Base-by-base conservation (phyloP, 2,888 invertebrate species). In the Zygothrica quintamaculata region DNA sequence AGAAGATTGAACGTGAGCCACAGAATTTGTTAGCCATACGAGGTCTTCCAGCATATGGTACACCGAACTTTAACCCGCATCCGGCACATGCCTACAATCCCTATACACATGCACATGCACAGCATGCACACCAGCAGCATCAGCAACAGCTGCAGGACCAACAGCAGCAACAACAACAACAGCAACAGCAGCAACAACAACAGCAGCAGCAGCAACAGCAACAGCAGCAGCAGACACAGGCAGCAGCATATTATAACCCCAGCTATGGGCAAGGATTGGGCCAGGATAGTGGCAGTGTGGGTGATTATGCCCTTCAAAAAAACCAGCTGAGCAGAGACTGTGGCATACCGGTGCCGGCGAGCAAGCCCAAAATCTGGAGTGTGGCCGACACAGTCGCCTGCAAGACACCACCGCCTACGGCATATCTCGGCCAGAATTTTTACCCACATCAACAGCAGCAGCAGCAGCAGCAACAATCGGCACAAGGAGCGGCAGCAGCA, bases 351-450 rank as follows among this genome's bases (percentile, higher is more conserved):
- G 94, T 96, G 77, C 96, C 96, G 53, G 96, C 96, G 53, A 95
- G 96, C 74, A 97, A 97, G 91, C 97, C 97, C 75, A 97, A 97
- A 92, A 97, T 97, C 89, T 97, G 97, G 97, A 97, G 97, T 37
- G 91, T 97, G 87, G 97, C 97, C 62, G 97, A 97, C 90, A 97
- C 97, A 68, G 97, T 97, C 34, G 97, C 97, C 34, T 97, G 97
- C 91, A 97, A 97, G 92, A 68, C 89, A 90, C 66, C 91, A 91
- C 69, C 90, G 89, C 67, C 79, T 74, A 52, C 76, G 61, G 65
- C 82, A 76, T 87, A 89, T 57, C 87, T 86, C 74, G 88, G 87
- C 75, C 89, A 89, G 93, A 88, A 88, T 52, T 87, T 84, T 31
- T 88, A 85, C 61, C 79, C 89, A 81, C 82, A 73, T 1, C 52